phyloP scores from a whole-genome alignment of 2,888 invertebrate genomes.

The Malthinus flaveolus region DNA sequence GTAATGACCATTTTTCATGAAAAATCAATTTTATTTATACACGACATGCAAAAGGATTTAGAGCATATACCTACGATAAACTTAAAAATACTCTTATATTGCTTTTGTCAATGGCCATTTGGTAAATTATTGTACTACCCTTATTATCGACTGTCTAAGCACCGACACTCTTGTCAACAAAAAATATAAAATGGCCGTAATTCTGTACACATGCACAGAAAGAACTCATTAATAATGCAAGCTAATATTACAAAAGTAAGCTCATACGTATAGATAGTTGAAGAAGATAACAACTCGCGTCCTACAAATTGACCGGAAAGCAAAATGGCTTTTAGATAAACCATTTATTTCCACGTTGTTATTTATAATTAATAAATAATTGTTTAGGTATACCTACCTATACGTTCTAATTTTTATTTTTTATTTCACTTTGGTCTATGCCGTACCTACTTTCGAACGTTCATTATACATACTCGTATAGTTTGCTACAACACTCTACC shows the following conservation, averaged over 20 bases:
- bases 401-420: not conserved
- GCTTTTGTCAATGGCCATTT: conserved; percentile 36
- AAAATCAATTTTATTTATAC: conserved; percentile 47
- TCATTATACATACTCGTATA: no score
- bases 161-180: conserved; percentile 40
- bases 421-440: not conserved
- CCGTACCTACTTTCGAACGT: not conserved
- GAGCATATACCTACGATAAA: conserved; percentile 32
- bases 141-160: conserved; percentile 41
- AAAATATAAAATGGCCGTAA: conserved; percentile 45
- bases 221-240: conserved; percentile 47
- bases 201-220: conserved; percentile 45
- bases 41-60: conserved; percentile 43
- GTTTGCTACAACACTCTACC: no score
- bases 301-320: conserved; percentile 29
- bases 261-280: conserved; percentile 28
- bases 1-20: conserved; percentile 31
- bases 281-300: conserved; percentile 31
- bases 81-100: conserved; percentile 28
- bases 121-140: conserved; percentile 40
- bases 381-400: no score
- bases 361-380: no score
- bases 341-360: no score
- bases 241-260: conserved; percentile 38
- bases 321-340: not conserved